Percentiles rank a stretch among this genome's conserved stretches.
These are phyloP conservation scores for Hipposideros larvatus DNA, from an alignment of 2,797 vertebrate species.

Conservation along the genomic window DNA sequence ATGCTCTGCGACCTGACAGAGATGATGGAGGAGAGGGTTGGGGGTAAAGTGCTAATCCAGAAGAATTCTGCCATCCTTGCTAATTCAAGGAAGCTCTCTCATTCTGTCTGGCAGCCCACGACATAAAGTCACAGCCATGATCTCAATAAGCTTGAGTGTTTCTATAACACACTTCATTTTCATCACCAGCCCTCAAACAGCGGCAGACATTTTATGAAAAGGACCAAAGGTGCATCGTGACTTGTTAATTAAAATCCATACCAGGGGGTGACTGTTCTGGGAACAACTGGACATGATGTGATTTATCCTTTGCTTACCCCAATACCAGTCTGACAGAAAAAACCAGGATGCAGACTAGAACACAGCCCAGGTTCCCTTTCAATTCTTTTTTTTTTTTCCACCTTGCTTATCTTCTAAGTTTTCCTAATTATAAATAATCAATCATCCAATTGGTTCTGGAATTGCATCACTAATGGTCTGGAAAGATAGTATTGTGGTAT, in stretches of 20 bases:
- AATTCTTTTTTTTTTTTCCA: slow-evolving; percentile 29
- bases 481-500: slow-evolving; percentile 64
- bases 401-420: slow-evolving; percentile 73
- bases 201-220: not conserved
- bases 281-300: not conserved
- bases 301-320: not conserved
- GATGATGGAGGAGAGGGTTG: not conserved
- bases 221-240: not conserved
- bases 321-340: not conserved
- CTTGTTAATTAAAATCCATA: not conserved
- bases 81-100: not conserved
- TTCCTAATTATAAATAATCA: slow-evolving; percentile 71
- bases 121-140: not conserved
- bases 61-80: not conserved
- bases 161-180: not conserved
- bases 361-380: slow-evolving; percentile 61
- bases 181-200: not conserved
- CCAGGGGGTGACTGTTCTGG: not conserved
- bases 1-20: not conserved
- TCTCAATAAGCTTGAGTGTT: not conserved
- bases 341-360: not conserved
- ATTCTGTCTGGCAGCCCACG: not conserved
- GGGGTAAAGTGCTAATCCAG: not conserved
- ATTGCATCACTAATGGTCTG: slow-evolving; percentile 73
- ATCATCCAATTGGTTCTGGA: slow-evolving; percentile 72